phyloP scores from a whole-genome alignment of 2,888 invertebrate genomes.

The Hipparchia semele region DNA sequence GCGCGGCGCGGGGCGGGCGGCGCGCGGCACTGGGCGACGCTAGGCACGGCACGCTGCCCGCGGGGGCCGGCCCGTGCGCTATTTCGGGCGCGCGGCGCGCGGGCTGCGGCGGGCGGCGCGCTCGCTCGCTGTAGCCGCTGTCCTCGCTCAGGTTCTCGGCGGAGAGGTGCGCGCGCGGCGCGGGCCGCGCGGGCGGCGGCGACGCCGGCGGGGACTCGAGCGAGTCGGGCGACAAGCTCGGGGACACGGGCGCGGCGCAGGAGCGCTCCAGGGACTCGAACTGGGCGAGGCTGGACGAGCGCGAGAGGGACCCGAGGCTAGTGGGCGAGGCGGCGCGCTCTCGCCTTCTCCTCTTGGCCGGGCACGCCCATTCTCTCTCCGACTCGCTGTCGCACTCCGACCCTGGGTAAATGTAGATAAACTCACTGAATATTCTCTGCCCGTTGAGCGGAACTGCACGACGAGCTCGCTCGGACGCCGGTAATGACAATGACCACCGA shows the following conservation, averaged over 20 bases:
- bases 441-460: constrained; percentile 19
- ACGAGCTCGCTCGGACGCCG: constrained; percentile 56
- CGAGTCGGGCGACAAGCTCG: constrained; percentile 77
- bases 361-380: constrained; percentile 89
- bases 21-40: constrained; percentile 62
- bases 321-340: constrained; percentile 76
- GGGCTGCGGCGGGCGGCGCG: constrained; percentile 67
- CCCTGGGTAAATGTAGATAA: constrained; percentile 53
- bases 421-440: constrained; percentile 41
- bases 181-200: constrained; percentile 65
- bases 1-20: constrained; percentile 66
- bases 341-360: constrained; percentile 88
- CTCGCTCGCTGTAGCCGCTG: constrained; percentile 88
- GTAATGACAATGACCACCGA: constrained; percentile 76
- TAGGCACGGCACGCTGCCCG: constrained; percentile 73
- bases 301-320: constrained; percentile 85
- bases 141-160: constrained; percentile 92
- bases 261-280: constrained; percentile 91
- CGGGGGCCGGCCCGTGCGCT: constrained; percentile 58
- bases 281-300: constrained; percentile 92
- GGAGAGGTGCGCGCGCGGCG: constrained; percentile 82
- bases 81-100: constrained; percentile 63
- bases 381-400: constrained; percentile 86
- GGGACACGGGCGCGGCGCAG: constrained; percentile 73
- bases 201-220: constrained; percentile 72